These are phyloP conservation scores for Luehdorfia chinensis DNA, from an alignment of 1,140 invertebrate genomes.

Conservation along the genomic window DNA sequence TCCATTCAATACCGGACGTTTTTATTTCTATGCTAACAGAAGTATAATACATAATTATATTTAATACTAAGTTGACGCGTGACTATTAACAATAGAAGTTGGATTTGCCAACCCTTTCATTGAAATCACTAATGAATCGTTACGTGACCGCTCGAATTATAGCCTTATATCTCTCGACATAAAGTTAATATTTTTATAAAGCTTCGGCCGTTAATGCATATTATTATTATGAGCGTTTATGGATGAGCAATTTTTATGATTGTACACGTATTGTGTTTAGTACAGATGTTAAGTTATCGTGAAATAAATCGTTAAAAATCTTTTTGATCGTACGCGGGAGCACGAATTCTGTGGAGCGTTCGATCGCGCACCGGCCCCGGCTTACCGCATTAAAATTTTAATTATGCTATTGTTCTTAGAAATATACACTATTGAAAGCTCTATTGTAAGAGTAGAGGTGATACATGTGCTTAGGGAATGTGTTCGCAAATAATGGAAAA, in stretches of 20 bases:
- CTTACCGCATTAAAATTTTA: slow-evolving; percentile 22
- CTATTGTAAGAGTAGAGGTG: not conserved
- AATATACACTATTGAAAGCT: slow-evolving; percentile 6
- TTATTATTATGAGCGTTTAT: slow-evolving; percentile 66
- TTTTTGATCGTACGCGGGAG: slow-evolving; percentile 38
- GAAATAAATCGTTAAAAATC: slow-evolving; percentile 56
- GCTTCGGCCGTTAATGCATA: slow-evolving; percentile 40
- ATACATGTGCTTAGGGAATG: not conserved
- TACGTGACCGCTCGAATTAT: slow-evolving; percentile 17
- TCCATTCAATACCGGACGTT: slow-evolving; percentile 21
- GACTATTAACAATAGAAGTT: slow-evolving; percentile 70
- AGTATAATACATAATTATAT: slow-evolving; percentile 63
- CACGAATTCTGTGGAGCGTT: slow-evolving; percentile 27
- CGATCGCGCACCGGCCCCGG: not conserved
- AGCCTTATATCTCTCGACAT: slow-evolving; percentile 23
- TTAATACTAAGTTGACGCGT: slow-evolving; percentile 67
- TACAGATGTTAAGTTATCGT: slow-evolving; percentile 54
- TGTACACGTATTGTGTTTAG: slow-evolving; percentile 46
- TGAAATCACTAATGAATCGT: slow-evolving; percentile 64
- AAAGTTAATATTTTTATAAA: slow-evolving; percentile 26
- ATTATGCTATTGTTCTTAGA: slow-evolving; percentile 34
- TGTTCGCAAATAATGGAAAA: not conserved
- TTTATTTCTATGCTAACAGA: slow-evolving; percentile 55
- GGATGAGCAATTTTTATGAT: slow-evolving; percentile 74
- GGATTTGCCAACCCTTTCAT: slow-evolving; percentile 75